These are phyloP conservation scores for Corythaeola cristata DNA, from an alignment of 2,113 vertebrate genomes.

Conservation along the genomic window DNA sequence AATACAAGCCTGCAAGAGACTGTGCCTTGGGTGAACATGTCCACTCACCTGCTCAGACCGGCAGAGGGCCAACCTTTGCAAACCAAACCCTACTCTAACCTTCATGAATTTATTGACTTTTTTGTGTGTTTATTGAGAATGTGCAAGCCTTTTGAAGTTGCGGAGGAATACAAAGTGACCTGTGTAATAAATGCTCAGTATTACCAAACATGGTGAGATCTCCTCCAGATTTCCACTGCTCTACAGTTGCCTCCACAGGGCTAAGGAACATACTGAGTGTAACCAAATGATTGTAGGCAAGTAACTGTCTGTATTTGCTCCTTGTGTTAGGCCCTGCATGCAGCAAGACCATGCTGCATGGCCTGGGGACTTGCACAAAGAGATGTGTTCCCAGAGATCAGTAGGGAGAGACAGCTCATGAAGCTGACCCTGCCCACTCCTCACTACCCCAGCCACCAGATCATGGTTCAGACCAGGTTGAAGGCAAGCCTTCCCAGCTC, in stretches of 20 bases:
- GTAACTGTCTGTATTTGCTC: neutral
- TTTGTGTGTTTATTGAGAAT: neutral
- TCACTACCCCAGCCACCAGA: neutral
- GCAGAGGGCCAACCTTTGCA: neutral
- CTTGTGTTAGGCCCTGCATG: neutral
- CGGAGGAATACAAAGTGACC: neutral
- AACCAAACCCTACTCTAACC: neutral
- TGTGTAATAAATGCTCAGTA: neutral
- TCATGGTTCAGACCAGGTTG: neutral
- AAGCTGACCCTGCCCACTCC: neutral
- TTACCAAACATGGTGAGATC: neutral
- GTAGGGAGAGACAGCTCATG: accelerated
- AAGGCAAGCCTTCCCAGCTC: neutral
- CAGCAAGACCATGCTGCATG: neutral
- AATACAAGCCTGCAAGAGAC: neutral
- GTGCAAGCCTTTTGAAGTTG: neutral
- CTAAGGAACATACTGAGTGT: neutral
- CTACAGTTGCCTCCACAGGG: neutral
- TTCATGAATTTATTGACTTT: neutral
- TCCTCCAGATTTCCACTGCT: neutral
- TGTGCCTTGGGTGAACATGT: neutral
- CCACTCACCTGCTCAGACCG: neutral
- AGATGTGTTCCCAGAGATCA: neutral
- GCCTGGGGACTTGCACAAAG: neutral
- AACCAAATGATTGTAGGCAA: neutral